phyloP scores from a whole-genome alignment of 2,888 invertebrate genomes.

The Andrena trimmerana region DNA sequence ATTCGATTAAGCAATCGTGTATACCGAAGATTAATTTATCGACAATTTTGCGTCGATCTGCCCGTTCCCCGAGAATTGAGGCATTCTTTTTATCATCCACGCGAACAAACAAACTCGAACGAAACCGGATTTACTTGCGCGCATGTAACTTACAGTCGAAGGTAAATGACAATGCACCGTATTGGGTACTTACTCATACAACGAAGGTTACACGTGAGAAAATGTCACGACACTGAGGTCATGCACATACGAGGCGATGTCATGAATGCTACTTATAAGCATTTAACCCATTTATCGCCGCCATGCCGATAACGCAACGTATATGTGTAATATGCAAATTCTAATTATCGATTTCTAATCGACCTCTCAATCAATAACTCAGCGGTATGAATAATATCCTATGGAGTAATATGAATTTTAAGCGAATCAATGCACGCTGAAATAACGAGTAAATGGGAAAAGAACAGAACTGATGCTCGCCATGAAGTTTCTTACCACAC shows the following conservation, averaged over 20 bases:
- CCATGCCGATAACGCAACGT: conserved; percentile 29
- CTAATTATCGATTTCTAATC: conserved; percentile 33
- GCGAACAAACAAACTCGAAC: conserved; percentile 12
- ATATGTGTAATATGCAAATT: conserved; percentile 22
- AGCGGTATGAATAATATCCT: conserved; percentile 1
- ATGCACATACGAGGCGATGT: conserved; percentile 53
- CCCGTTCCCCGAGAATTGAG: neutral
- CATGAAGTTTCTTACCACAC: no score
- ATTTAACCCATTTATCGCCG: conserved; percentile 63
- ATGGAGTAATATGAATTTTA: neutral
- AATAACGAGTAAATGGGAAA: conserved; percentile 2
- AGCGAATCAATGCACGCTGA: conserved; percentile 5
- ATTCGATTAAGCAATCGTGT: conserved; percentile 8
- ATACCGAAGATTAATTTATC: conserved; percentile 5
- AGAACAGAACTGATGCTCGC: neutral
- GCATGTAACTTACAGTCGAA: conserved; percentile 50
- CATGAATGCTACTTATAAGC: conserved; percentile 58
- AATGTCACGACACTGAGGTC: conserved; percentile 69
- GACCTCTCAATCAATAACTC: conserved; percentile 17
- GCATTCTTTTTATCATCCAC: conserved; percentile 21
- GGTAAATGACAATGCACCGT: conserved; percentile 54
- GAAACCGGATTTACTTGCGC: conserved; percentile 55
- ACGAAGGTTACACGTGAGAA: conserved; percentile 63
- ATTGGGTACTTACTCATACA: conserved; percentile 53
- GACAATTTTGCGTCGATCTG: neutral